Percentiles rank a stretch among this genome's conserved stretches.
Evolutionary conservation across 2,797 vertebrate species (phyloP).

Genomic region (Pantherophis vulpinus): DNA sequence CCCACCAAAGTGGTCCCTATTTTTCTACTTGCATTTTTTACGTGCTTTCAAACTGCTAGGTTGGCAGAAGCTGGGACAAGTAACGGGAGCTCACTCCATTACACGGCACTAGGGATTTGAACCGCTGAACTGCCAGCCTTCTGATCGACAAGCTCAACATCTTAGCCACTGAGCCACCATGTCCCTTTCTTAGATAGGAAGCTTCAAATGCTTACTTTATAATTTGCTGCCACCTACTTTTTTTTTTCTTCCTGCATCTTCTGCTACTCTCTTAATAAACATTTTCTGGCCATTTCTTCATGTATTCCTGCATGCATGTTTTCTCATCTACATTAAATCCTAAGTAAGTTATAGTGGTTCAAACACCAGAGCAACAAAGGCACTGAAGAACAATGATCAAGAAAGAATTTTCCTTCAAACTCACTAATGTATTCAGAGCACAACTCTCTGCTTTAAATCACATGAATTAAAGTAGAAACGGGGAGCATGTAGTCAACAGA

Average conservation of each 20-base stretch:
- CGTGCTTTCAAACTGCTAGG: too few relatives aligned
- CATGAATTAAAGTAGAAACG: background rate
- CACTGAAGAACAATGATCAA: background rate
- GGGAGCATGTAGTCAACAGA: background rate
- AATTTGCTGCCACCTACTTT: background rate
- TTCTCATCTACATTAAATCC: background rate
- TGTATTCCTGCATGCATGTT: background rate
- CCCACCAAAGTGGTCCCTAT: too few relatives aligned
- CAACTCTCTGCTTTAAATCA: background rate
- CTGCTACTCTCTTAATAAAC: background rate
- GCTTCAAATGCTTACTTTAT: background rate
- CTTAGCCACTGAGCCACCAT: too few relatives aligned
- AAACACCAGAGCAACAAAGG: background rate
- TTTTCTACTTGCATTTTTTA: too few relatives aligned
- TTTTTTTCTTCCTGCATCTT: background rate
- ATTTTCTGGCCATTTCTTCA: background rate
- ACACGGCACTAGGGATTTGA: too few relatives aligned
- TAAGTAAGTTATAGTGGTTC: background rate
- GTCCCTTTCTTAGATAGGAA: background rate
- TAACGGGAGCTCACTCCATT: too few relatives aligned
- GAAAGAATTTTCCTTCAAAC: background rate
- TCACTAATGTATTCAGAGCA: background rate
- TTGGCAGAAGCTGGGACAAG: too few relatives aligned
- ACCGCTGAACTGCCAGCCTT: too few relatives aligned
- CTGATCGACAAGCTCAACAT: too few relatives aligned